phyloP scores from a whole-genome alignment of 2,797 vertebrate species.

The Sebastes itinus region DNA sequence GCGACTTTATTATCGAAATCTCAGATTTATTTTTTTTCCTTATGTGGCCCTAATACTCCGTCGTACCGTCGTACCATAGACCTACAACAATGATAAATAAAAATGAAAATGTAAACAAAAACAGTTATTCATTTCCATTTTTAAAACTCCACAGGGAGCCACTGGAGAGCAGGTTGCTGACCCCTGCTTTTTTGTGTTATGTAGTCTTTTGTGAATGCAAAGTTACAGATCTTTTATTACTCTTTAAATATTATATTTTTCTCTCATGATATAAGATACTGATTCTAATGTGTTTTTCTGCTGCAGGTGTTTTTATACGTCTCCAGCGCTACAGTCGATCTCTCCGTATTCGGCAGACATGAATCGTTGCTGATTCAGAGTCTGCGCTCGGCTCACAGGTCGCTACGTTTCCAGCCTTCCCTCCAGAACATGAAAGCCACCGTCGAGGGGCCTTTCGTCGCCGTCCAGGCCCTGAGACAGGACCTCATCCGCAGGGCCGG shows the following conservation, averaged over 20 bases:
- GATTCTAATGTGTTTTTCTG: neutral
- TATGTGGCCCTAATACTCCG: too few species aligned
- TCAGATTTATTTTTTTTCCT: too few species aligned
- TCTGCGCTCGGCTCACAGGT: conserved; percentile 51
- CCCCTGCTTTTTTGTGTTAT: too few species aligned
- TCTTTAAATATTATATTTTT: neutral
- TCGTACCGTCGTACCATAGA: too few species aligned
- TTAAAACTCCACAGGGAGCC: too few species aligned
- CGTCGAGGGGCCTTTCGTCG: conserved; percentile 63
- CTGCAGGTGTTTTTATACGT: conserved; percentile 64
- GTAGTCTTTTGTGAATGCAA: too few species aligned
- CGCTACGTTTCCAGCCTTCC: conserved; percentile 35
- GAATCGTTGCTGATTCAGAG: conserved; percentile 1
- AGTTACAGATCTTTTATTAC: too few species aligned
- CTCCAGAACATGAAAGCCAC: neutral
- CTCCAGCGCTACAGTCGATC: conserved; percentile 32
- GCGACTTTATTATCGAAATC: too few species aligned
- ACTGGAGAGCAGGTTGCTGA: too few species aligned
- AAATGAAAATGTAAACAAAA: too few species aligned
- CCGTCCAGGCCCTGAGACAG: conserved; percentile 44
- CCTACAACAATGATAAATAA: too few species aligned
- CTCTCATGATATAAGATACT: neutral
- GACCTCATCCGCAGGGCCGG: conserved; percentile 45
- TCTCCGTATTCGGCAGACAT: conserved; percentile 35
- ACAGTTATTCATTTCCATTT: too few species aligned